A percentile compares a stretch with the other conserved stretches of the same genome.
These are phyloP conservation scores for Theonella swinhoei DNA, from an alignment of 37 sponge, comb jelly and placozoan species.

Conservation along the genomic window DNA sequence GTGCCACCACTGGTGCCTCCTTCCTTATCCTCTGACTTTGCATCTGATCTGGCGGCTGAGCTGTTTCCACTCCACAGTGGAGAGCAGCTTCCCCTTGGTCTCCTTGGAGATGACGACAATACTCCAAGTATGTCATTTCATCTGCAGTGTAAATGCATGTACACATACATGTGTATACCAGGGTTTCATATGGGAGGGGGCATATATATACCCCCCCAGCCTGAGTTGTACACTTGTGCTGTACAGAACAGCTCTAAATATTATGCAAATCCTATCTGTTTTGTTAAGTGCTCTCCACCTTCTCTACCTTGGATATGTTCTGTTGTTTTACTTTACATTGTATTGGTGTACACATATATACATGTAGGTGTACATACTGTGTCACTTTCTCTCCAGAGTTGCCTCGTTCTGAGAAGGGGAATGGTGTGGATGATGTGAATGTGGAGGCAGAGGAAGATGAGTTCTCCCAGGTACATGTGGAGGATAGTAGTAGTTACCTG, in stretches of 20 bases:
- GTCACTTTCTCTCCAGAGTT: background rate
- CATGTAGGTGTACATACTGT: background rate
- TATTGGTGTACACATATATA: background rate
- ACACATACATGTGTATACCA: too few relatives aligned
- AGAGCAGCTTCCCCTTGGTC: background rate
- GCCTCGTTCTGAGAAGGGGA: background rate
- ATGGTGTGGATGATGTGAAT: background rate
- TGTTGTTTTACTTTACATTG: background rate
- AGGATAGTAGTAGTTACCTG: slow-evolving; percentile 36
- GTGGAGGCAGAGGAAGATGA: slow-evolving; percentile 18
- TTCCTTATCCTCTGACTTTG: background rate
- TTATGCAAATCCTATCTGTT: too few relatives aligned
- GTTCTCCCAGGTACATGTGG: background rate
- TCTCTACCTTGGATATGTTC: too few relatives aligned
- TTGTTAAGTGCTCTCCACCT: too few relatives aligned
- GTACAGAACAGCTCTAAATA: too few relatives aligned
- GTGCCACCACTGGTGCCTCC: background rate
- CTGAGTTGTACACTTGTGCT: too few relatives aligned
- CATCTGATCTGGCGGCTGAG: background rate
- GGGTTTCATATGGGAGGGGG: too few relatives aligned
- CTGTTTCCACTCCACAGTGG: background rate
- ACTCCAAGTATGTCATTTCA: background rate
- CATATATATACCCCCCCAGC: too few relatives aligned
- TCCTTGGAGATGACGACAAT: background rate
- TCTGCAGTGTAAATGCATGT: too few relatives aligned